A percentile compares a stretch with the other conserved stretches of the same genome.
Evolutionary conservation across 2,113 vertebrate species (phyloP).

Genomic region (Picathartes gymnocephalus): DNA sequence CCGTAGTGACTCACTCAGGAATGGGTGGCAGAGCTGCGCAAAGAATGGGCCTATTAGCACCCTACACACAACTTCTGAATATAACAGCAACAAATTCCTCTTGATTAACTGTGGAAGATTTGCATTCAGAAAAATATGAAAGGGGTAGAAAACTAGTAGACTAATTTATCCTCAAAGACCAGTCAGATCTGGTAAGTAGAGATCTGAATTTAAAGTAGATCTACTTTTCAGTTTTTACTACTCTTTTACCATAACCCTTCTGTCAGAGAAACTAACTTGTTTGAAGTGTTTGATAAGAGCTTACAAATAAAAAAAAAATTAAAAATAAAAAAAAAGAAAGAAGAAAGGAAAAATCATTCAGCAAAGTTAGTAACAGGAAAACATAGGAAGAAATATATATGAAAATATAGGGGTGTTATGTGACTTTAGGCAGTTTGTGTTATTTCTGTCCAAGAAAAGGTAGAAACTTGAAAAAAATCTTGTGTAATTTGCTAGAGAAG

Average conservation of each 20-base stretch:
- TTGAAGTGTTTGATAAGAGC: neutral
- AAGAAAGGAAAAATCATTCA: neutral
- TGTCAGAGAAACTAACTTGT: neutral
- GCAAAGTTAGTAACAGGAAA: neutral
- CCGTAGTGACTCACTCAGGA: neutral
- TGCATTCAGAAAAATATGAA: neutral
- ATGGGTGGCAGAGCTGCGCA: neutral
- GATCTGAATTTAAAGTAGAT: neutral
- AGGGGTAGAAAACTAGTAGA: neutral
- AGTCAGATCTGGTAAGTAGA: neutral
- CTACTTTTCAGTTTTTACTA: neutral
- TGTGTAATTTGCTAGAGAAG: neutral
- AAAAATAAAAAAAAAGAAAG: neutral
- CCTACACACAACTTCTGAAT: neutral
- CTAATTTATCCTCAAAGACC: neutral
- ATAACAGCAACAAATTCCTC: neutral
- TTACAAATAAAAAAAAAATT: neutral
- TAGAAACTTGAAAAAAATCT: neutral
- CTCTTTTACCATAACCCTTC: neutral
- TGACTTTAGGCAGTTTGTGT: neutral
- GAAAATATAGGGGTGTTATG: neutral
- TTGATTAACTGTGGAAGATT: neutral
- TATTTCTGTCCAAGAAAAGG: neutral
- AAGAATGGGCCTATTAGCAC: neutral
- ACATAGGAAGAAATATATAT: neutral